A percentile compares a stretch with the other conserved stretches of the same genome.
Conservation (phyloP, 2,888 invertebrate species). For the Electrophaes corylata region DNA sequence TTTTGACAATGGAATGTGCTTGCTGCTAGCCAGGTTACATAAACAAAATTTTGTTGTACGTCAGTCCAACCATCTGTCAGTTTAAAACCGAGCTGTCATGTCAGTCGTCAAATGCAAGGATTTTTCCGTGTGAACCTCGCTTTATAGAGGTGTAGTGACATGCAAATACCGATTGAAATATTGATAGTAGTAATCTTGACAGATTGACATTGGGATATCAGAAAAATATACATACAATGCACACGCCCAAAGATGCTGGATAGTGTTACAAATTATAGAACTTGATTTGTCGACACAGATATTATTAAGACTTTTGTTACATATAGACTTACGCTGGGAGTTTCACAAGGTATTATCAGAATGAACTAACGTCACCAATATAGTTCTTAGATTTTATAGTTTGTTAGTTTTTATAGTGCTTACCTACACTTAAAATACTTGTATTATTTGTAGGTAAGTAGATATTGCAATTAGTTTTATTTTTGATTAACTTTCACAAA, state of each 20-base stretch:
- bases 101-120: conserved; percentile 6
- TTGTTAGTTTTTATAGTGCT: too few relatives aligned
- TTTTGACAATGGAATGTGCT: background rate
- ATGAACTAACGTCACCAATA: too few relatives aligned
- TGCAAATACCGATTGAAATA: conserved; percentile 31
- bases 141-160: conserved; percentile 13
- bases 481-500: too few relatives aligned
- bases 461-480: too few relatives aligned
- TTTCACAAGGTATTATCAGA: too few relatives aligned
- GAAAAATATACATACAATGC: conserved; percentile 31
- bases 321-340: too few relatives aligned
- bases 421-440: too few relatives aligned
- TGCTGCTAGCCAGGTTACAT: too few relatives aligned
- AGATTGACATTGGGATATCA: conserved; percentile 23
- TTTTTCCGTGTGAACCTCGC: conserved; percentile 12
- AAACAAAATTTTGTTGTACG: background rate
- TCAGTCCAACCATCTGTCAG: background rate
- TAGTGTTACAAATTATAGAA: conserved; percentile 8
- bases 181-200: conserved; percentile 24
- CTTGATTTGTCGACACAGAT: background rate
- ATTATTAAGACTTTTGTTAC: too few relatives aligned
- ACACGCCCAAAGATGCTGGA: conserved; percentile 13
- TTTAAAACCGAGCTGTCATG: background rate
- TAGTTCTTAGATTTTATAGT: too few relatives aligned
- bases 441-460: too few relatives aligned